Base-by-base conservation (phyloP, 2,797 vertebrate species). In the Anguilla marmorata region DNA sequence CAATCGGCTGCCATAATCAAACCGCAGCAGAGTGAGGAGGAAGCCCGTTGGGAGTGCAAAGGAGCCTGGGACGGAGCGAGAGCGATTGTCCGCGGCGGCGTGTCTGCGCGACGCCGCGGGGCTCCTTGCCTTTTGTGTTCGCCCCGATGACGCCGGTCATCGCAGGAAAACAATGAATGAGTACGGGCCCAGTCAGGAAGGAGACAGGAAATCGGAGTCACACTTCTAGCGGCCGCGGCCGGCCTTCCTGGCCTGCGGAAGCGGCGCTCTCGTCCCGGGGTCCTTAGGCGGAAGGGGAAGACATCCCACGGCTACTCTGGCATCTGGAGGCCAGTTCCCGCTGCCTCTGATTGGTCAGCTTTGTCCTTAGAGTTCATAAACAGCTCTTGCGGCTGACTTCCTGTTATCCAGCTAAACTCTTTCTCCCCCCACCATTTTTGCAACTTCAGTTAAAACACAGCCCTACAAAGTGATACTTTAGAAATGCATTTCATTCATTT, bases 131-230 rank as follows among this genome's bases (percentile, higher is more conserved):
- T 58, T 52, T 58, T 87, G 50, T 60, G 50, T 33, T 24, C 12
- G 19, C 41, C 24, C 69, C 27, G 30, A 83, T 87, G 54, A 87
- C 86, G 41, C 45, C 30, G 19, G 50, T n/a, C 48, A 52, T 8
- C n/a, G n/a, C 6, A n/a, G 14, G 45, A 79, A 79, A 45, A 80
- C 86, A 27, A 27, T 80, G 52, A 72, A 63, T 69, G 41, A 50
- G 9, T 1, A 19, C 79, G 66, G 9, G 5, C 2, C 83, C 24
- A 52, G 79, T 94, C 95, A 96, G 96, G 96, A 96, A 96, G 95
- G 95, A 95, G 96, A 95, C 96, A 96, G 96, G 96, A 96, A 96
- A 95, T 94, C 94, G 92, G 93, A 94, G 94, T 95, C 96, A 96
- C 96, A 94, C 95, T 96, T 93, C 91, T 91, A 93, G 94, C 96